phyloP scores from a whole-genome alignment of 2,113 vertebrate species.

The Perca flavescens region DNA sequence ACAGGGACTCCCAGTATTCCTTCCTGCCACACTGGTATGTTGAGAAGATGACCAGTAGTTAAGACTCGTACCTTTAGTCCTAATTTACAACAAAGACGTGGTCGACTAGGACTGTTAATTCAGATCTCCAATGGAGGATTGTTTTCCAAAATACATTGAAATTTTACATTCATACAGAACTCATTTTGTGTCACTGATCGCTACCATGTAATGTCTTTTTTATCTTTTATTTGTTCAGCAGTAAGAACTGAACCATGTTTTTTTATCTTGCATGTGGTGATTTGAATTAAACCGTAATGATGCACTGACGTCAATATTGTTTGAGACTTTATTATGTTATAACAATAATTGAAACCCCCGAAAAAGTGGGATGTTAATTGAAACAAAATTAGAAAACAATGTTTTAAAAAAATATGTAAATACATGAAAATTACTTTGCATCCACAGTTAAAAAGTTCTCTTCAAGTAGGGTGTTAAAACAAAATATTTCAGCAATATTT shows the following conservation, averaged over 20 bases:
- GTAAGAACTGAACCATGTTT: neutral
- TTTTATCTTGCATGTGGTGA: neutral
- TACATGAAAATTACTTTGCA: conserved; percentile 40
- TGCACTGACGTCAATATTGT: neutral
- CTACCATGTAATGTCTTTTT: neutral
- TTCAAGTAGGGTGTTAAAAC: conserved; percentile 47
- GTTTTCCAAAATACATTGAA: neutral
- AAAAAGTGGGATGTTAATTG: conserved; percentile 30
- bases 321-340: conserved; percentile 51
- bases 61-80: conserved; percentile 22
- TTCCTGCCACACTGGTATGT: conserved; percentile 91
- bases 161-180: neutral
- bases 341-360: conserved; percentile 28
- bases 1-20: conserved; percentile 82
- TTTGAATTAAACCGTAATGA: conserved; percentile 20
- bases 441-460: conserved; percentile 41
- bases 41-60: conserved; percentile 71
- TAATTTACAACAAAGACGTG: neutral
- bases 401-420: conserved; percentile 4
- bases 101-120: neutral
- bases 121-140: conserved; percentile 26
- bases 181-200: neutral
- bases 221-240: neutral
- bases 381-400: conserved; percentile 37
- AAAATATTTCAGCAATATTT: conserved; percentile 10